Evolutionary conservation across 2,113 vertebrate genomes (phyloP).

Genomic region (Melanotaenia duboulayi): DNA sequence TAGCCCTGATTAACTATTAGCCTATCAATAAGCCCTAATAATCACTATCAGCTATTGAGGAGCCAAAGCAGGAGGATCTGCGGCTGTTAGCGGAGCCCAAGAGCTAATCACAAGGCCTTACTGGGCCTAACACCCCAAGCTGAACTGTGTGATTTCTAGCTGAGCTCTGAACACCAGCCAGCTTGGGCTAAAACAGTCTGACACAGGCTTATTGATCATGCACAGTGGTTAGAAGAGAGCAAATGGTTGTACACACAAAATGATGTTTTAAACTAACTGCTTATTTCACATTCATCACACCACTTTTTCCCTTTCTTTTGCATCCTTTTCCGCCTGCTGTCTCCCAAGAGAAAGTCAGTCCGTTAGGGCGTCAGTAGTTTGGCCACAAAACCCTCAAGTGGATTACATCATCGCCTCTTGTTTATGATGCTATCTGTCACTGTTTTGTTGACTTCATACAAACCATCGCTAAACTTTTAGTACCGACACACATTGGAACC

Average conservation of each 20-base stretch:
- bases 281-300: conserved; percentile 47
- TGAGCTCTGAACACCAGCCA: conserved; percentile 45
- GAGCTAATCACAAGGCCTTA: conserved; percentile 52
- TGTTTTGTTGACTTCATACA: conserved; percentile 62
- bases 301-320: conserved; percentile 5
- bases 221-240: conserved; percentile 53
- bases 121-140: conserved; percentile 25
- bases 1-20: conserved; percentile 66
- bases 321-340: conserved; percentile 25
- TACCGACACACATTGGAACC: conserved; percentile 47
- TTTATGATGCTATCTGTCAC: conserved; percentile 61
- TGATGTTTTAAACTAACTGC: conserved; percentile 31
- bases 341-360: conserved; percentile 62
- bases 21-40: conserved; percentile 74
- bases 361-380: conserved; percentile 68
- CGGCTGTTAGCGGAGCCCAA: conserved; percentile 39
- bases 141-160: conserved; percentile 57
- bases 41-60: conserved; percentile 59
- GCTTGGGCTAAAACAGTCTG: conserved; percentile 44
- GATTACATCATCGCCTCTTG: conserved; percentile 73
- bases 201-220: conserved; percentile 71
- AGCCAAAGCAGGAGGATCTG: conserved; percentile 60
- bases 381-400: conserved; percentile 64
- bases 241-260: conserved; percentile 16
- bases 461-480: conserved; percentile 45